phyloP scores from a whole-genome alignment of 2,797 vertebrate species.

The Manis javanica region DNA sequence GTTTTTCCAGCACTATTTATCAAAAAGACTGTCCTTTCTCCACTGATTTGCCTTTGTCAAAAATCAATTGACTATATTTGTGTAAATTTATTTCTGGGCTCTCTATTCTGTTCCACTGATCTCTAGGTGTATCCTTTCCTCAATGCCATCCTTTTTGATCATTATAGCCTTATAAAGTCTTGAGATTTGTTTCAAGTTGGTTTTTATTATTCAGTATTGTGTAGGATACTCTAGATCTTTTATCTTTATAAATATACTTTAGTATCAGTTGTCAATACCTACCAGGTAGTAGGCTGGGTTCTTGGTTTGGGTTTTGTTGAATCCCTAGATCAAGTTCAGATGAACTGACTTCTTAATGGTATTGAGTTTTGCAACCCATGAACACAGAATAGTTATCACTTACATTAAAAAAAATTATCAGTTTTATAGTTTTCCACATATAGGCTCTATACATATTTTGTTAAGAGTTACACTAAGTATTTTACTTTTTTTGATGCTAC shows the following conservation, averaged over 20 bases:
- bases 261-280: neutral
- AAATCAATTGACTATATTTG: neutral
- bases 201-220: neutral
- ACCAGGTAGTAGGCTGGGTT: neutral
- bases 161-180: neutral
- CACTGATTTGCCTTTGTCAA: neutral
- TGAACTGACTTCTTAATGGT: neutral
- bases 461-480: neutral
- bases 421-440: neutral
- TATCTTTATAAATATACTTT: neutral
- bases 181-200: neutral
- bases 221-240: neutral
- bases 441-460: neutral
- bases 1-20: neutral
- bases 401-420: neutral
- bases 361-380: neutral
- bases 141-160: neutral
- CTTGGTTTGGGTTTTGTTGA: neutral
- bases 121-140: neutral
- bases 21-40: neutral
- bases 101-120: neutral
- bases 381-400: neutral
- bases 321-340: neutral
- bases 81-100: neutral
- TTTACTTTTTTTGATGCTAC: neutral